Base-by-base conservation (phyloP, 2,888 invertebrate genomes). In the Noctua fimbriata region DNA sequence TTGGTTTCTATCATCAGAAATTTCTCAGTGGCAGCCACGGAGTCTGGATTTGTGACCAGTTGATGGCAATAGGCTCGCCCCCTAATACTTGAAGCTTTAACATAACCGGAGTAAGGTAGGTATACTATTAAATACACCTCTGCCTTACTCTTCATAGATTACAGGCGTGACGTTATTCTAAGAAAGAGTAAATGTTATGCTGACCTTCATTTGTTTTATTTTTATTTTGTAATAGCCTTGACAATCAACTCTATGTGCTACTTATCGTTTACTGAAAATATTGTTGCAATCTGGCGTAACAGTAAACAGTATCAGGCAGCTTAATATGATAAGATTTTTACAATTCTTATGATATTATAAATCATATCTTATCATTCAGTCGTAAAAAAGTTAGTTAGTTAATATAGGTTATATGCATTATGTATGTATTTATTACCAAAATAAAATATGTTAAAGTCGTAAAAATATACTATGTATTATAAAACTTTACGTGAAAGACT, bases 251-350 rank as follows among this genome's bases (percentile, higher is more conserved):
- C 16, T 60, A 21, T 76, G 28, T 49, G 18, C 36, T 58, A 41
- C 49, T 63, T 80, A 80, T 69, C 67, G 49, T 66, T 58, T 28
- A 70, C 60, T 16, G 21, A 60, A 69, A 80, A 24, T n/a, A 21
- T 24, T 55, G 16, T 63, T 73, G 41, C 70, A 78, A 78, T 83
- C 73, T 78, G 60, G 70, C 66, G 21, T 47, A 60, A 69, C 60
- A 72, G 55, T 83, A 16, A 55, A 47, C 79, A 44, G 73, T 85
- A 60, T 70, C 49, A 73, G 55, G 73, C 63, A 78, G 70, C 32
- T 60, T 32, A 36, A n/a, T 16, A 32, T 14, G 86, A 86, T 86
- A 83, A 83, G 78, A 83, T 73, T 86, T 83, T 24, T 83, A 65
- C 52, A 83, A 83, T 65, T 65, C 60, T 58, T 52, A 44, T 47